These are phyloP conservation scores for Neelides sp. DNA, from an alignment of 1,140 invertebrate species.

Conservation along the genomic window DNA sequence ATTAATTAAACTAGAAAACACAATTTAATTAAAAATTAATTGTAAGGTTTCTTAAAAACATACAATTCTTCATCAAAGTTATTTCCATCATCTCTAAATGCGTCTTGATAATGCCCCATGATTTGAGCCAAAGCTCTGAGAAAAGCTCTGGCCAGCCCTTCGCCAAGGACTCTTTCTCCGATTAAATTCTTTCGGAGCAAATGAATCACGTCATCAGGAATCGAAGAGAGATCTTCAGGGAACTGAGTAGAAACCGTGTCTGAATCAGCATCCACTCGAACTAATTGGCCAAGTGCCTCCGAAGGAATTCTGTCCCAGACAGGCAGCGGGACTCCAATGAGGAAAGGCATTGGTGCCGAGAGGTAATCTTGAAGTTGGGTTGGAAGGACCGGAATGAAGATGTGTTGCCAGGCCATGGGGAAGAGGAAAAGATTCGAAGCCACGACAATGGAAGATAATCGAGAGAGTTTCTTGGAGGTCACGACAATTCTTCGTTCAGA, in stretches of 20 bases:
- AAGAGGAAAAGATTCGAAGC: slow-evolving; percentile 85
- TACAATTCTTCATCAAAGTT: slow-evolving; percentile 25
- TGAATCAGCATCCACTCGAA: slow-evolving; percentile 77
- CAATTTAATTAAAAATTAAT: neutral
- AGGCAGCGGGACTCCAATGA: slow-evolving; percentile 76
- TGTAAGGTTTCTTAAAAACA: neutral
- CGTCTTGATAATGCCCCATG: slow-evolving; percentile 86
- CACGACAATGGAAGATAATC: slow-evolving; percentile 83
- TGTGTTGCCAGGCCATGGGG: slow-evolving; percentile 96
- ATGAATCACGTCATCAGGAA: slow-evolving; percentile 47
- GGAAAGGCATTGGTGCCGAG: slow-evolving; percentile 83
- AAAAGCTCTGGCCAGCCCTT: slow-evolving; percentile 81
- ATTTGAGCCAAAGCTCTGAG: slow-evolving; percentile 74
- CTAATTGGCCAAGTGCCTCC: slow-evolving; percentile 72
- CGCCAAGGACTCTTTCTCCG: slow-evolving; percentile 49
- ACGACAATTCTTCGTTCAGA: slow-evolving; percentile 84
- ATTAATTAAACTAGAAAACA: neutral
- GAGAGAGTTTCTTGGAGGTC: slow-evolving; percentile 68
- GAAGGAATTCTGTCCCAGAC: slow-evolving; percentile 59
- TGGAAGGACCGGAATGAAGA: slow-evolving; percentile 88
- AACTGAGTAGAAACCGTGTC: slow-evolving; percentile 74
- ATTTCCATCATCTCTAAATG: slow-evolving; percentile 45
- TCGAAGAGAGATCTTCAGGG: slow-evolving; percentile 61
- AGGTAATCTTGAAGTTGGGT: slow-evolving; percentile 77
- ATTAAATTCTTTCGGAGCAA: slow-evolving; percentile 44